A percentile compares a stretch with the other conserved stretches of the same genome.
phyloP scores from a whole-genome alignment of 1,140 invertebrate genomes.

The Eufriesea mexicana region DNA sequence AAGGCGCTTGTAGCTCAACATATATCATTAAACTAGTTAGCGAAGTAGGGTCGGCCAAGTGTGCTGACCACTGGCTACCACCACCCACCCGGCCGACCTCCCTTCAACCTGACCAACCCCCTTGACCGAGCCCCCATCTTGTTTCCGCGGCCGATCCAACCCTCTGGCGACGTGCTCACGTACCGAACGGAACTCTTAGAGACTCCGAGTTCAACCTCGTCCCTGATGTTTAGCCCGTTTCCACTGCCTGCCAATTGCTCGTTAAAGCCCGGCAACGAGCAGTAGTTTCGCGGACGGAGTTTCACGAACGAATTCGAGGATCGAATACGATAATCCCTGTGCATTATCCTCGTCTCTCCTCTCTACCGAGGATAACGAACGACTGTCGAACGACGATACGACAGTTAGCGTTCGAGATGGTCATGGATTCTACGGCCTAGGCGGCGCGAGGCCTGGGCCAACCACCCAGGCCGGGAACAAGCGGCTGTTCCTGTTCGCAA shows the following conservation, averaged over 20 bases:
- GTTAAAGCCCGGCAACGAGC: constrained; percentile 62
- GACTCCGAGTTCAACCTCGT: constrained; percentile 70
- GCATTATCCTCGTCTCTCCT: background rate
- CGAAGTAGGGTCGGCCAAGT: constrained; percentile 83
- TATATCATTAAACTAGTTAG: constrained; percentile 84
- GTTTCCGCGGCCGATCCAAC: constrained; percentile 64
- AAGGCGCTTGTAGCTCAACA: constrained; percentile 83
- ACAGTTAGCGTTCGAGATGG: too few relatives aligned
- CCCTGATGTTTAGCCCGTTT: constrained; percentile 66
- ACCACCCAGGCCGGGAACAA: too few relatives aligned
- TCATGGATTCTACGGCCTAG: too few relatives aligned
- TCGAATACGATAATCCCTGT: constrained; percentile 45
- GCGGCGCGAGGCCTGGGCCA: too few relatives aligned
- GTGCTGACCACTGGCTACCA: constrained; percentile 82
- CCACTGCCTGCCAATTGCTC: constrained; percentile 67
- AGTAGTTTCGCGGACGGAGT: constrained; percentile 40
- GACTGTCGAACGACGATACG: background rate
- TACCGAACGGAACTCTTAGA: constrained; percentile 81
- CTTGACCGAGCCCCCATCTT: constrained; percentile 59
- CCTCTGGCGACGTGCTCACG: constrained; percentile 77
- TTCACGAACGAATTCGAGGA: constrained; percentile 21
- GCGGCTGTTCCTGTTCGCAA: too few relatives aligned
- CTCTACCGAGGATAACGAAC: background rate
- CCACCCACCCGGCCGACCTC: constrained; percentile 59
- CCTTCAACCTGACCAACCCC: constrained; percentile 58